Evolutionary conservation across 1,140 invertebrate genomes (phyloP), one percentile per base, ranked within the genome.

Genomic region (Pseudomyrmex cubaensis): DNA sequence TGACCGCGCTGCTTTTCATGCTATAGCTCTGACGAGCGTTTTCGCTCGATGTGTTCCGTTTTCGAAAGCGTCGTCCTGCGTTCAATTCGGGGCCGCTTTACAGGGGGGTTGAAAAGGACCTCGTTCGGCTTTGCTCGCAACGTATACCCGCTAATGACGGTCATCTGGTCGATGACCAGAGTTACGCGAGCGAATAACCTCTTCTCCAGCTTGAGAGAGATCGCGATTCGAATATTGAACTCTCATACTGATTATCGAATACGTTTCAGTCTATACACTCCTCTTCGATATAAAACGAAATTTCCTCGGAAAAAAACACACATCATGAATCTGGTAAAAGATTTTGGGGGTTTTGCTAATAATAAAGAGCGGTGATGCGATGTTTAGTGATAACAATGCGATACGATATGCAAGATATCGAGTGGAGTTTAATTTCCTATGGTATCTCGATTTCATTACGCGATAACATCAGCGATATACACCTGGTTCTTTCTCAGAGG

Each of bases 1-100:
- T 80, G 76, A 80, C 66, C 56, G n/a, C 46, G 56, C 44, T 59
- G 76, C 76, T 80, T 80, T 80, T 80, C 76, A 80, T 12, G 22
- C 59, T n/a, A 35, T 35, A 35, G 46, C 15, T 46, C 66, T 22
- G 54, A 13, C n/a, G 64, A 70, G 76, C 56, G 64, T 48, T 80
- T 46, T 80, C 76, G 66, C 54, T 70, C 76, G 76, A 78, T 50
- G 76, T 44, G 44, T 50, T 25, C 20, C 66, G 66, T 61, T 80
- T 72, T 80, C 66, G 76, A 80, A 80, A 80, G 76, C 76, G 46
- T 22, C 76, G 44, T 59, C n/a, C 54, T 64, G 17, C 76, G 54
- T 80, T 80, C 76, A 59, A 80, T 72, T 57, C 54, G 66, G 44
- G 5, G 35, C 44, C 76, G 66, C 25, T 76, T 76, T 64, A 15